Conservation (phyloP, 1,140 invertebrate species). For the Sminthurides bifidus region DNA sequence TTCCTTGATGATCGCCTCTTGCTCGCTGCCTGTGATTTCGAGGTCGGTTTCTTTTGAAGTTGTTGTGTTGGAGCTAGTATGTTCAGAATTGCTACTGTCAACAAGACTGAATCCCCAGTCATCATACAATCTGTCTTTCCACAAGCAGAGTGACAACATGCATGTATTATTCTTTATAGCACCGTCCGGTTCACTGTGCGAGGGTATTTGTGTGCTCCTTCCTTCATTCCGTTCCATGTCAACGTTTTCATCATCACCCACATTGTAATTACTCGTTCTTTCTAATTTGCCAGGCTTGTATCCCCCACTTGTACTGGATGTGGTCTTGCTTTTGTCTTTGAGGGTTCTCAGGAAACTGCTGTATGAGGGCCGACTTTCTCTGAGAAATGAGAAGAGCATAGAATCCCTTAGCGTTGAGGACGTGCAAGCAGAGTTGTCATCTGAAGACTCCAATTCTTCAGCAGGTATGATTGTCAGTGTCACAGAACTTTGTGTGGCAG, state of each 20-base stretch:
- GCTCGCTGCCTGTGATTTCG: too few species aligned
- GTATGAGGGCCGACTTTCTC: too few species aligned
- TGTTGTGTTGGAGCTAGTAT: too few species aligned
- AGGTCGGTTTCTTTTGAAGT: background rate
- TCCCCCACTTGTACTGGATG: background rate
- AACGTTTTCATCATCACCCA: background rate
- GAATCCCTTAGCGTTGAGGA: too few species aligned
- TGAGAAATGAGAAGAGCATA: too few species aligned
- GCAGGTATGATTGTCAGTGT: constrained; percentile 17
- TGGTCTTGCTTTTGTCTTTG: background rate
- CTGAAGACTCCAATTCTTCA: constrained; percentile 10
- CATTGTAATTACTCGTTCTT: background rate
- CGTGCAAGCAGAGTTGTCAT: constrained; percentile 11
- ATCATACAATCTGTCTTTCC: constrained; percentile 29
- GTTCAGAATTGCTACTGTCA: constrained; percentile 12
- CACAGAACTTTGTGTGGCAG: background rate
- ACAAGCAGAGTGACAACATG: constrained; percentile 23
- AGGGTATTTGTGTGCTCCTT: background rate
- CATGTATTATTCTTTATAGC: too few species aligned
- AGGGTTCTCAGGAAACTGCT: background rate
- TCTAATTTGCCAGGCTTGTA: background rate
- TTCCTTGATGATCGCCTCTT: background rate
- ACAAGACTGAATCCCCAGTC: constrained; percentile 30
- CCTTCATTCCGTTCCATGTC: constrained; percentile 8
- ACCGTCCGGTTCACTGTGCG: too few species aligned